phyloP scores from a whole-genome alignment of 2,113 vertebrate genomes.

The Peromyscus leucopus region DNA sequence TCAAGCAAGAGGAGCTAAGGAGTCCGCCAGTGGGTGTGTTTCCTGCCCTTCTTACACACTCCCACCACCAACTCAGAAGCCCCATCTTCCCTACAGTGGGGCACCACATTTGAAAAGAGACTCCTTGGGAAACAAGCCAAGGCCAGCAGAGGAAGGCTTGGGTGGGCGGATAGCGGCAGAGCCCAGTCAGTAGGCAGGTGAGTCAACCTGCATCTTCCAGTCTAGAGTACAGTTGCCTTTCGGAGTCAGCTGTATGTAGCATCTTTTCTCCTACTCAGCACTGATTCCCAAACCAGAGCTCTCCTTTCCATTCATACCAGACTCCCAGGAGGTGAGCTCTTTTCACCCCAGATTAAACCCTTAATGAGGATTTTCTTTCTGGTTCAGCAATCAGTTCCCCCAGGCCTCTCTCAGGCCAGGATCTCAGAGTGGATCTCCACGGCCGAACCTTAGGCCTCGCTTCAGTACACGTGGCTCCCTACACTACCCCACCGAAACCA shows the following conservation, averaged over 20 bases:
- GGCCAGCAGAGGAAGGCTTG: neutral
- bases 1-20: neutral
- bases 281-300: neutral
- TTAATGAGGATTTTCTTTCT: neutral
- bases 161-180: neutral
- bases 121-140: neutral
- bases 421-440: neutral
- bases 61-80: conserved; percentile 35
- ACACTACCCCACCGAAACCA: neutral
- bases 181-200: neutral
- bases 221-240: neutral
- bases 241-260: neutral
- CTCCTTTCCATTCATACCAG: neutral
- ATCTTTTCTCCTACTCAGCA: neutral
- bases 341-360: neutral
- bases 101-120: neutral
- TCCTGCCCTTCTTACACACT: neutral
- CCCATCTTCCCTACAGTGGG: neutral
- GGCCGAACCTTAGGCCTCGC: neutral
- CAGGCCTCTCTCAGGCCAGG: neutral
- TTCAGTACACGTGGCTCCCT: neutral
- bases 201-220: neutral
- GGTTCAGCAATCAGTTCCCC: neutral
- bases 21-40: neutral
- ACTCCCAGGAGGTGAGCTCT: neutral